A percentile compares a stretch with the other conserved stretches of the same genome.
These are phyloP conservation scores for Ploceus nigricollis DNA, from an alignment of 2,113 vertebrate genomes.

Conservation along the genomic window DNA sequence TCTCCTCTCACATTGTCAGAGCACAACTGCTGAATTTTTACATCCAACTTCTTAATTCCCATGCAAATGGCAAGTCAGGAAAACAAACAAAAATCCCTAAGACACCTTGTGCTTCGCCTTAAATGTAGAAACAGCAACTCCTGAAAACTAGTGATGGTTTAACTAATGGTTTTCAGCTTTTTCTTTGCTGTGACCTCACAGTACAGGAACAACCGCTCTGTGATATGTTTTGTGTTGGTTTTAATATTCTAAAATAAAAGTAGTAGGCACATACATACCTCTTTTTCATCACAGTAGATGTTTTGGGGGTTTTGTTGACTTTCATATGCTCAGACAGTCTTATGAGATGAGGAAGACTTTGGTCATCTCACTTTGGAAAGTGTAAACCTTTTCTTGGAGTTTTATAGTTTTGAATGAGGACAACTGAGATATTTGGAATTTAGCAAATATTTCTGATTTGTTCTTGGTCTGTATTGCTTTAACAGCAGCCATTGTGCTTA, in stretches of 20 bases:
- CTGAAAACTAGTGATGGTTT: neutral
- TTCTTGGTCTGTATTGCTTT: neutral
- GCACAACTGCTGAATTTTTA: neutral
- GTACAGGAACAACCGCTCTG: neutral
- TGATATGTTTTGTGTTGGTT: neutral
- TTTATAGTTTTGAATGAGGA: neutral
- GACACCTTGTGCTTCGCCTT: fast-evolving
- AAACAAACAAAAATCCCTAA: neutral
- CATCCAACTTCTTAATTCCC: neutral
- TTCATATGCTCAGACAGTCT: neutral
- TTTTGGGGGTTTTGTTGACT: neutral
- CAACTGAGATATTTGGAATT: neutral
- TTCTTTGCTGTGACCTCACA: neutral
- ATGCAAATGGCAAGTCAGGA: neutral
- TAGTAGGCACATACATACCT: fast-evolving
- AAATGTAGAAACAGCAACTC: neutral
- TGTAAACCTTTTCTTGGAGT: neutral
- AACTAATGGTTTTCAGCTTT: neutral
- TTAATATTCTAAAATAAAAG: neutral
- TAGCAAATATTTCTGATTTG: neutral
- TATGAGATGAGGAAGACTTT: neutral
- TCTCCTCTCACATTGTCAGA: neutral
- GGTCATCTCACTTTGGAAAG: neutral
- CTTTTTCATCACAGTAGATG: neutral
- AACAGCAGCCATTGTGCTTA: neutral